phyloP scores from a whole-genome alignment of 1,140 invertebrate species.

The Platyscapa corneri region DNA sequence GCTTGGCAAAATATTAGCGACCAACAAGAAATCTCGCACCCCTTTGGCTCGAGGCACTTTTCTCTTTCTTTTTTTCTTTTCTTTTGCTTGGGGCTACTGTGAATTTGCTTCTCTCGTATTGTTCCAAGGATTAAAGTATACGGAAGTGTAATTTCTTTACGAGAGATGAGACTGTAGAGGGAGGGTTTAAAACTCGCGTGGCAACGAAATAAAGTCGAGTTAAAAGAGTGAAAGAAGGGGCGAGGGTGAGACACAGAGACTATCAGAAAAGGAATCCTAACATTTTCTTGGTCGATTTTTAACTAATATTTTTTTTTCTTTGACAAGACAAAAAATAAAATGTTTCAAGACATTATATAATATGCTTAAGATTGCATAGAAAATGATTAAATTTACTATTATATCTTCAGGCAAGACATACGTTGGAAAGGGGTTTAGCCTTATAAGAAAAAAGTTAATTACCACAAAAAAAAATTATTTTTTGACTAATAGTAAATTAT shows the following conservation, averaged over 20 bases:
- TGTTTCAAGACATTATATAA: slow-evolving; percentile 19
- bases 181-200: slow-evolving; percentile 36
- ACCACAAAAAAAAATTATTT: too few relatives aligned
- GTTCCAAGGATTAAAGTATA: slow-evolving; percentile 71
- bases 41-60: slow-evolving; percentile 60
- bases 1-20: slow-evolving; percentile 68
- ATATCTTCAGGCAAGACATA: not conserved
- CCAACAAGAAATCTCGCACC: slow-evolving; percentile 56
- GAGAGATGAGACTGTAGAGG: slow-evolving; percentile 47
- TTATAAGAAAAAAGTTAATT: not conserved
- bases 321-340: slow-evolving; percentile 17
- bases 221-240: not conserved
- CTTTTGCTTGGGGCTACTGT: slow-evolving; percentile 40
- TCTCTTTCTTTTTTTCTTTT: slow-evolving; percentile 30
- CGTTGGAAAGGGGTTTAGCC: not conserved
- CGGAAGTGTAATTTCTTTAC: slow-evolving; percentile 67
- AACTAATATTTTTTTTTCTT: slow-evolving; percentile 43
- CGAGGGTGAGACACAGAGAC: not conserved
- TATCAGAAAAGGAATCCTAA: not conserved
- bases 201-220: slow-evolving; percentile 46
- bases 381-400: not conserved
- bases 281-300: slow-evolving; percentile 32
- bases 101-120: slow-evolving; percentile 56
- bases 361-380: not conserved
- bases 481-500: too few relatives aligned